These are phyloP conservation scores for Pogonocherus hispidulus DNA, from an alignment of 2,888 invertebrate genomes.

Conservation along the genomic window DNA sequence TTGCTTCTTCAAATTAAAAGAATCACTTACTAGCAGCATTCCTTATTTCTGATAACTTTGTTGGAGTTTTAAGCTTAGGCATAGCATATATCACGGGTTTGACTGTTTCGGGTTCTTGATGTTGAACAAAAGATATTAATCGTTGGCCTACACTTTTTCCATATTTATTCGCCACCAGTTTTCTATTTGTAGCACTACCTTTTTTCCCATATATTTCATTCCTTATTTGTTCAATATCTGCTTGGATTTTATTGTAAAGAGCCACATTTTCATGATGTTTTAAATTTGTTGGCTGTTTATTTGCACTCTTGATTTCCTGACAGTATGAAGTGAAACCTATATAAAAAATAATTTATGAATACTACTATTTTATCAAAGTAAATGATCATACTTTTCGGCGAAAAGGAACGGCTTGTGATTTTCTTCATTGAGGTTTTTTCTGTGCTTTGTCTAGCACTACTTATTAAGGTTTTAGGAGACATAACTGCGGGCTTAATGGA, in stretches of 20 bases:
- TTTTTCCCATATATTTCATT: conserved; percentile 18
- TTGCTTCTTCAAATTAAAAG: neutral
- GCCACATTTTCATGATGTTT: neutral
- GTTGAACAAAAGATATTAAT: conserved; percentile 50
- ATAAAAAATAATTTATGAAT: neutral
- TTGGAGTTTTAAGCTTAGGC: neutral
- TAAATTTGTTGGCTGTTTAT: neutral
- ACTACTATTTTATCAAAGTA: neutral
- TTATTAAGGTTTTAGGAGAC: neutral
- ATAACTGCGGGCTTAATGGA: neutral
- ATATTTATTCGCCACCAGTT: conserved; percentile 52
- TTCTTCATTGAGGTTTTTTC: neutral
- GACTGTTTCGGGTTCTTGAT: conserved; percentile 33
- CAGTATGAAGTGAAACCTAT: conserved; percentile 10
- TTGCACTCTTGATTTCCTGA: neutral
- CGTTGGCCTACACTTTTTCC: conserved; percentile 50
- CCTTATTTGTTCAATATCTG: conserved; percentile 25
- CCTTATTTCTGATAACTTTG: neutral
- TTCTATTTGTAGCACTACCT: conserved; percentile 28
- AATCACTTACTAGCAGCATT: conserved; percentile 5
- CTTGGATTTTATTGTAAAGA: conserved; percentile 22
- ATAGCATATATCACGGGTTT: conserved; percentile 35
- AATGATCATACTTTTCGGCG: conserved; percentile 28
- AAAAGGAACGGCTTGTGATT: conserved; percentile 28
- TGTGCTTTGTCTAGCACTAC: neutral